Percentiles rank a stretch among this genome's conserved stretches.
These are phyloP conservation scores for Acropora yongei DNA, from an alignment of 64 coral and sea anemone species.

Conservation along the genomic window DNA sequence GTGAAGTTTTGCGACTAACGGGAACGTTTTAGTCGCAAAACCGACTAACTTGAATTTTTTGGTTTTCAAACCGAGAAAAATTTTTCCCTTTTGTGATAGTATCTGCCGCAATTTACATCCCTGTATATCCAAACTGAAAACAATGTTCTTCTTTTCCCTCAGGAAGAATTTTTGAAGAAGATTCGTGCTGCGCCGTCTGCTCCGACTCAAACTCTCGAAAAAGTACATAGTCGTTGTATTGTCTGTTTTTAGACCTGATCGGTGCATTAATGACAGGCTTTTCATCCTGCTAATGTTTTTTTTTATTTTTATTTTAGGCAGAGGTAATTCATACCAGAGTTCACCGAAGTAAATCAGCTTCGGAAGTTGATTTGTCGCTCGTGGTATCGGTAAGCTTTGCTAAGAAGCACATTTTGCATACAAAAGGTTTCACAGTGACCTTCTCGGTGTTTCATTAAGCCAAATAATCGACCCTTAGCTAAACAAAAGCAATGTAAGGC, in stretches of 20 bases:
- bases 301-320: background rate
- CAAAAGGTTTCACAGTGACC: too few species aligned
- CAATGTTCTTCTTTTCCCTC: background rate
- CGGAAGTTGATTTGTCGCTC: slow-evolving; percentile 41
- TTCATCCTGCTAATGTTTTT: background rate
- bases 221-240: background rate
- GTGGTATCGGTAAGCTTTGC: slow-evolving; percentile 25
- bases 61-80: too few species aligned
- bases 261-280: background rate
- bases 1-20: too few species aligned
- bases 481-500: too few species aligned
- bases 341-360: background rate
- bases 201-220: background rate
- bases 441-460: too few species aligned
- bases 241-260: background rate
- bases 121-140: too few species aligned
- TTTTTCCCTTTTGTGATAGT: too few species aligned
- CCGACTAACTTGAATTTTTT: too few species aligned
- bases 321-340: background rate
- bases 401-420: too few species aligned
- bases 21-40: too few species aligned
- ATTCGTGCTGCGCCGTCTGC: slow-evolving; percentile 27
- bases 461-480: too few species aligned
- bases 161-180: slow-evolving; percentile 29
- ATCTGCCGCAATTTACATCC: too few species aligned